These are phyloP conservation scores for Enteromius anoplus DNA, from an alignment of 2,797 vertebrate genomes.

Conservation along the genomic window DNA sequence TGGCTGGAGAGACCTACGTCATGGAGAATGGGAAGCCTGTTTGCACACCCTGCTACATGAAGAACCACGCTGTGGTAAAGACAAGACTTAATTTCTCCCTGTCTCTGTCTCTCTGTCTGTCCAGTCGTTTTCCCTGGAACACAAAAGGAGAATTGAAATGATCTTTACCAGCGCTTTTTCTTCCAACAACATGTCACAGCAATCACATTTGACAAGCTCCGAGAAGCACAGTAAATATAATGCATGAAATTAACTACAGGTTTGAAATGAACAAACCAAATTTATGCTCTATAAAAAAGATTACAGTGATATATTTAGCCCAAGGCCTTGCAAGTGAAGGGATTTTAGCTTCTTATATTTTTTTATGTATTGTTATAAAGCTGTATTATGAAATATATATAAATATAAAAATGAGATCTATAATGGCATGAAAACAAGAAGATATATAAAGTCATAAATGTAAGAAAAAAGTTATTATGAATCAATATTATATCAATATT, in stretches of 20 bases:
- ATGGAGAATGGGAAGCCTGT: conserved; percentile 92
- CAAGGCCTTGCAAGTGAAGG: neutral
- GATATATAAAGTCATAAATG: neutral
- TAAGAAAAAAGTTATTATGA: neutral
- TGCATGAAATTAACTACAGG: neutral
- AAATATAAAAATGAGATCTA: neutral
- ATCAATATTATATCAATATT: no score
- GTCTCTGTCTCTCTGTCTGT: neutral
- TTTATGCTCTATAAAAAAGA: neutral
- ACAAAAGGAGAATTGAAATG: neutral
- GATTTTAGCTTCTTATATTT: neutral
- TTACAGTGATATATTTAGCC: neutral
- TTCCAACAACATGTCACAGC: neutral
- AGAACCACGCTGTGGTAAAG: conserved; percentile 90
- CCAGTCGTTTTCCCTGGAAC: neutral
- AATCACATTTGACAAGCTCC: neutral
- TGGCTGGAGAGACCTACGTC: conserved; percentile 94
- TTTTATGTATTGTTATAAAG: neutral
- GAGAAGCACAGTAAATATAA: neutral
- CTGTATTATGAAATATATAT: neutral
- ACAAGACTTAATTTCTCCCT: neutral
- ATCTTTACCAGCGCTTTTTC: neutral
- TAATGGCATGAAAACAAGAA: neutral
- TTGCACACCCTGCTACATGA: conserved; percentile 94
- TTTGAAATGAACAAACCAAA: neutral